Evolutionary conservation across 2,888 invertebrate species (phyloP).

Genomic region (Apodemia duryi): DNA sequence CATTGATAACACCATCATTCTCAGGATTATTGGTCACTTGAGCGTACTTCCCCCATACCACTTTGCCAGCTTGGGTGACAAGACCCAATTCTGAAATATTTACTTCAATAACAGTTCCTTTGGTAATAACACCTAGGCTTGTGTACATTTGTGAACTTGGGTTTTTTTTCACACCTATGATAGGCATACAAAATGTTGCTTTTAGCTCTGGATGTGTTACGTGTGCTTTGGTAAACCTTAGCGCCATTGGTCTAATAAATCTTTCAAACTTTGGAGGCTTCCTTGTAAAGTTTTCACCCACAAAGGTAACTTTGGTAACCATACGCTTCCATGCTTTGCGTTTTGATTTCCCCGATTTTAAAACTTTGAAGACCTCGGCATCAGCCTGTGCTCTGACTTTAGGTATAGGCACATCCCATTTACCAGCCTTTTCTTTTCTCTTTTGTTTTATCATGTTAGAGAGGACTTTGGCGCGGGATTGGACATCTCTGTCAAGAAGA

Average conservation of each 20-base stretch:
- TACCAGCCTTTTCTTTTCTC: slow-evolving; percentile 99
- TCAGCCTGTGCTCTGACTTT: slow-evolving; percentile 98
- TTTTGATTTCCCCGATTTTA: slow-evolving; percentile 94
- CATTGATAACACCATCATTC: slow-evolving; percentile 99
- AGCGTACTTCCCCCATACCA: slow-evolving; percentile 99
- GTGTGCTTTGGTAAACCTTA: slow-evolving; percentile 97
- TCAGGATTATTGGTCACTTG: slow-evolving; percentile 99
- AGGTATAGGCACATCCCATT: slow-evolving; percentile 99
- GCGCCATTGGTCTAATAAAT: slow-evolving; percentile 98
- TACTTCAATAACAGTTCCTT: slow-evolving; percentile 98
- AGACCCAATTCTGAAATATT: slow-evolving; percentile 99
- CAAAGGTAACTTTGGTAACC: slow-evolving; percentile 99
- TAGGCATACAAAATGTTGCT: slow-evolving; percentile 97
- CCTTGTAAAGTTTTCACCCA: slow-evolving; percentile 98
- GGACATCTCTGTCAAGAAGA: slow-evolving; percentile 97
- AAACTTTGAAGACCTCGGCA: slow-evolving; percentile 96
- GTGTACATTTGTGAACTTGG: slow-evolving; percentile 99
- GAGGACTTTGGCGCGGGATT: slow-evolving; percentile 95
- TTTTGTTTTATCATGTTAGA: slow-evolving; percentile 99
- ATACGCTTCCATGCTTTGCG: slow-evolving; percentile 99
- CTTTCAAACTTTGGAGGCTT: slow-evolving; percentile 99
- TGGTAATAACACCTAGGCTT: slow-evolving; percentile 97
- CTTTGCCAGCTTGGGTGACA: slow-evolving; percentile 99
- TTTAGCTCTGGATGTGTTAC: slow-evolving; percentile 99
- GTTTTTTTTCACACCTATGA: slow-evolving; percentile 99